Percentiles rank a stretch among this genome's conserved stretches.
Conservation (phyloP, 2,888 invertebrate genomes). For the Tribolium freemani region DNA sequence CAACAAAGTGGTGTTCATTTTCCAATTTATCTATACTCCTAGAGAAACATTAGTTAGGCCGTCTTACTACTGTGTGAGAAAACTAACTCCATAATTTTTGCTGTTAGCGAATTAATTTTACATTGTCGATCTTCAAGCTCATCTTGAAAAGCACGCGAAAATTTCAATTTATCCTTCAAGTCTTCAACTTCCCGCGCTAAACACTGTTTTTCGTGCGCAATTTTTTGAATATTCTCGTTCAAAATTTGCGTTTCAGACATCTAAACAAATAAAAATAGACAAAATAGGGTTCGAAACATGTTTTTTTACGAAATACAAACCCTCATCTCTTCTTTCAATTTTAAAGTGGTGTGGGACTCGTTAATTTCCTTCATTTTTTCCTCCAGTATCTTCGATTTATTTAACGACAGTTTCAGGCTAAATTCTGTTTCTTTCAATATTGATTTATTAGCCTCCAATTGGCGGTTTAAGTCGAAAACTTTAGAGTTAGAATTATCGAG, state of each 20-base stretch:
- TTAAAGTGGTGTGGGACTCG: constrained; percentile 47
- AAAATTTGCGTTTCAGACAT: constrained; percentile 13
- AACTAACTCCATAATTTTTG: constrained; percentile 12
- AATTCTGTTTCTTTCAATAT: constrained; percentile 50
- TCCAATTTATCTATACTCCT: constrained; percentile 5
- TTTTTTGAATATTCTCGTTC: constrained; percentile 10
- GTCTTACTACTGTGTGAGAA: not conserved
- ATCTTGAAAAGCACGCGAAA: not conserved
- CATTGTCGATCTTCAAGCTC: constrained; percentile 22
- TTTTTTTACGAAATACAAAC: constrained; percentile 35
- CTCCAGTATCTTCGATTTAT: constrained; percentile 48
- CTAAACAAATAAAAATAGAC: not conserved
- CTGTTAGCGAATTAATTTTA: not conserved
- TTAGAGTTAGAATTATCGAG: constrained; percentile 48
- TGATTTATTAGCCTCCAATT: constrained; percentile 47
- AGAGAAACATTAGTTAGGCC: not conserved
- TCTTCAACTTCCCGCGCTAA: constrained; percentile 14
- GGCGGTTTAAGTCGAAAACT: constrained; percentile 44
- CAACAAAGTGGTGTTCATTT: not conserved
- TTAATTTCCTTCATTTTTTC: constrained; percentile 49
- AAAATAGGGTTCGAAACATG: not conserved
- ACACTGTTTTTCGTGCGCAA: constrained; percentile 7
- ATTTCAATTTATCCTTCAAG: constrained; percentile 18
- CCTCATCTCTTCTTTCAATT: constrained; percentile 52
- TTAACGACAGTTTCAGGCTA: constrained; percentile 48